Conservation (phyloP, 2,113 vertebrate species). For the Dipodomys ordii region DNA sequence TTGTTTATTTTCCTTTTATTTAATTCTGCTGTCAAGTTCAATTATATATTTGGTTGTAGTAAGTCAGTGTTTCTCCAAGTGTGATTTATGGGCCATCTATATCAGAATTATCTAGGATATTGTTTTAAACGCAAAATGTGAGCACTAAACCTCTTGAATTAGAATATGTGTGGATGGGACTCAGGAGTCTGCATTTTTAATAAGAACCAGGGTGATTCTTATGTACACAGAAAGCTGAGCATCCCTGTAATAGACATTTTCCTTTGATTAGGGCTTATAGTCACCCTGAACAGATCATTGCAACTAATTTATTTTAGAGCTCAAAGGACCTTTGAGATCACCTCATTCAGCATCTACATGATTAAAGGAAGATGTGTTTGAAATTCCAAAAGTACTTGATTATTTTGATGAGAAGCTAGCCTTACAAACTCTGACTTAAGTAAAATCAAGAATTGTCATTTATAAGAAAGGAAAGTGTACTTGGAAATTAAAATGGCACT, state of each 20-base stretch:
- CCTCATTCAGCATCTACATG: slow-evolving; percentile 30
- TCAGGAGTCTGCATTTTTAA: slow-evolving; percentile 3
- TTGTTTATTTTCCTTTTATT: slow-evolving; percentile 34
- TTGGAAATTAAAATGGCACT: not conserved
- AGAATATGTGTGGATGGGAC: not conserved
- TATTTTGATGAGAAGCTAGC: slow-evolving; percentile 41
- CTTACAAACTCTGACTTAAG: not conserved
- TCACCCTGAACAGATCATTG: slow-evolving; percentile 23
- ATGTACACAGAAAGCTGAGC: not conserved
- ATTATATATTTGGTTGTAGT: slow-evolving; percentile 11
- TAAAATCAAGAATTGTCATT: slow-evolving; percentile 10
- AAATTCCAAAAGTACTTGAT: slow-evolving; percentile 56
- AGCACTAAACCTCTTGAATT: not conserved
- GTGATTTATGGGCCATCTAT: slow-evolving; percentile 25
- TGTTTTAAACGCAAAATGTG: slow-evolving; percentile 51
- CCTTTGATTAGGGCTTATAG: slow-evolving; percentile 51
- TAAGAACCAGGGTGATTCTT: slow-evolving; percentile 55
- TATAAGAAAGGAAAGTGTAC: not conserved
- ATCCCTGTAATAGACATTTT: not conserved
- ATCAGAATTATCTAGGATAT: not conserved
- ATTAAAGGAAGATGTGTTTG: slow-evolving; percentile 57
- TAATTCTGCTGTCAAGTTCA: slow-evolving; percentile 44
- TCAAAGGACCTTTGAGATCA: slow-evolving; percentile 41
- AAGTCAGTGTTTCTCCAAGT: slow-evolving; percentile 34
- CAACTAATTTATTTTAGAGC: slow-evolving; percentile 68